Base-by-base conservation (phyloP, 1,140 invertebrate genomes). In the Tetramorium alpestre region DNA sequence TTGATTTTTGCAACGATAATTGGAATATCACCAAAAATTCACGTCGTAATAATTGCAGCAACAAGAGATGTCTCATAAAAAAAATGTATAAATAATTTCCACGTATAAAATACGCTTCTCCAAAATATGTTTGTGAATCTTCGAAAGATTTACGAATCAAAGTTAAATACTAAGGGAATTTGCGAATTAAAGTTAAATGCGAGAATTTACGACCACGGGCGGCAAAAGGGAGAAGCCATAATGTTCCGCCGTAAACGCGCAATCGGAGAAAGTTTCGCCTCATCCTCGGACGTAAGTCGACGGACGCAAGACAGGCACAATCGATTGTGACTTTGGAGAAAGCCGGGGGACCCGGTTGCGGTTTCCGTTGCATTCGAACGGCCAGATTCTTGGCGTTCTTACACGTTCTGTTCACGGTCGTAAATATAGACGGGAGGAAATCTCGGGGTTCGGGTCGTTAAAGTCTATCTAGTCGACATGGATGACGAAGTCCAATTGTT, bases 181-280 rank as follows among this genome's bases (percentile, higher is more conserved):
- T 22, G 58, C 25, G 25, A 58, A 84, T 84, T 41, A 25, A 60
- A 73, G n/a, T 58, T 22, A 82, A 73, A 73, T 47, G 28, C 18
- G 3, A 33, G 47, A 13, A 84, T 73, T 33, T 58, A 60, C 41
- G 41, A 72, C 16, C 5, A 33, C 33, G 33, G 11, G 13, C 4
- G n/a, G 28, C 33, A 58, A 73, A 25, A 22, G 10, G n/a, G 18
- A 62, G 38, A 84, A 10, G n/a, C 5, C 44, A 49, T 11, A 25
- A 33, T 3, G 33, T 47, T 58, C 18, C 18, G 33, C 10, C 44
- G 33, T 44, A 54, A 56, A 56, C 28, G 38, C 16, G 25, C 41
- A 54, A 73, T 75, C 41, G 28, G 80, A 73, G 80, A 84, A 84
- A 84, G 80, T 58, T 38, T 28, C 54, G 47, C 33, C 28, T 73